Evolutionary conservation across 2,888 invertebrate species (phyloP).

Genomic region (Pachycephus smyrnensis): DNA sequence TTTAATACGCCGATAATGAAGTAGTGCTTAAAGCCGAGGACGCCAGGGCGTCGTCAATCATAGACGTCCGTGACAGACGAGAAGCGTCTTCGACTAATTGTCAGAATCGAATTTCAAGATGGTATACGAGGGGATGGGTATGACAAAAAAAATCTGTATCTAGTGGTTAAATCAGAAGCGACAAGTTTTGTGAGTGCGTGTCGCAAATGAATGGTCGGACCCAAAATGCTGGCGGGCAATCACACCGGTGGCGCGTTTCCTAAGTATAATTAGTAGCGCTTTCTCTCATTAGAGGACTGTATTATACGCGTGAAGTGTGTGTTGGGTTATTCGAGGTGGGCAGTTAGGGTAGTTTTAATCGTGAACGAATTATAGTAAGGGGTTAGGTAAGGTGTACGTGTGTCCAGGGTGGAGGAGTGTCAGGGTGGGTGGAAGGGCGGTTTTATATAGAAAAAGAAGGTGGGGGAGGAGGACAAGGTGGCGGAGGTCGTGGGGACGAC

Average conservation of each 20-base stretch:
- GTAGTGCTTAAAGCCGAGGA: constrained; percentile 23
- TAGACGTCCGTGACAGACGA: not conserved
- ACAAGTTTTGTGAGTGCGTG: not conserved
- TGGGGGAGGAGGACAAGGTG: constrained; percentile 38
- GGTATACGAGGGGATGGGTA: not conserved
- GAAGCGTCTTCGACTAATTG: not conserved
- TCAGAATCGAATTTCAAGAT: not conserved
- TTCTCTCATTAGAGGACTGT: constrained; percentile 26
- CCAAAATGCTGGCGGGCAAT: not conserved
- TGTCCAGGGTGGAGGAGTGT: too few relatives aligned
- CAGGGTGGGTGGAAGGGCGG: not conserved
- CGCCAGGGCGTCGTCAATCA: not conserved
- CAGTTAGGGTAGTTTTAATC: not conserved
- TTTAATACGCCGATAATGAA: constrained; percentile 45
- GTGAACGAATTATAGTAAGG: not conserved
- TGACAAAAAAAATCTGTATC: not conserved
- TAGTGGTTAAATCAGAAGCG: not conserved
- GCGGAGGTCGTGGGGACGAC: constrained; percentile 22
- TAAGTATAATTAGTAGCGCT: constrained; percentile 41
- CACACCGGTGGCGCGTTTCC: not conserved
- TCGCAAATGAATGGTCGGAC: not conserved
- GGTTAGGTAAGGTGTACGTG: not conserved
- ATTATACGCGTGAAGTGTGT: constrained; percentile 29
- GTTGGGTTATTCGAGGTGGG: not conserved
- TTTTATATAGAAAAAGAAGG: constrained; percentile 10